Percentiles rank a stretch among this genome's conserved stretches.
These are phyloP conservation scores for Aspidapion aeneum DNA, from an alignment of 2,888 invertebrate genomes.

Conservation along the genomic window DNA sequence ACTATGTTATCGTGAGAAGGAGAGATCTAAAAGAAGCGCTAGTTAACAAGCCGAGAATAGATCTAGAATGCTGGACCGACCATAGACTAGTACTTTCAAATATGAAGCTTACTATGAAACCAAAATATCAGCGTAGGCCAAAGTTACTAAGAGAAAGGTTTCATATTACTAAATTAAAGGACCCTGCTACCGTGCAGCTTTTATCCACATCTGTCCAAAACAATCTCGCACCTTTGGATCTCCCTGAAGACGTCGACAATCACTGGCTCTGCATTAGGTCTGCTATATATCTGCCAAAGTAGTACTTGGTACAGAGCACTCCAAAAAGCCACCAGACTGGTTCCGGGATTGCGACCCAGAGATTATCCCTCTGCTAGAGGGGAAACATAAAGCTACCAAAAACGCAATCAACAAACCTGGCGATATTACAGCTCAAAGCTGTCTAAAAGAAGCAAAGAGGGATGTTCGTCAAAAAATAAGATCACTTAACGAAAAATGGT, in stretches of 20 bases:
- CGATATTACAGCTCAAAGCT: no score
- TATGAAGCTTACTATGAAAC: neutral
- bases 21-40: neutral
- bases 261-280: neutral
- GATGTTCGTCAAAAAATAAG: no score
- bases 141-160: neutral
- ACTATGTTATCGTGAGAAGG: neutral
- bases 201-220: neutral
- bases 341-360: neutral
- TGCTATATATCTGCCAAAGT: neutral
- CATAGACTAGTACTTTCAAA: constrained; percentile 1
- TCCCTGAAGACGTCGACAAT: neutral
- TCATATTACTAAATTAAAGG: neutral
- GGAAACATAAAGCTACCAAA: no score
- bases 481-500: no score
- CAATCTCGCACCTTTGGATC: neutral
- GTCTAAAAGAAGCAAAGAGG: no score
- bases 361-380: neutral
- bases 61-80: constrained; percentile 2
- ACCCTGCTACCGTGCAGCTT: neutral
- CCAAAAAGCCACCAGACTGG: neutral
- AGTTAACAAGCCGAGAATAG: neutral
- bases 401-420: neutral
- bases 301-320: neutral
- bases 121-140: neutral